Evolutionary conservation across 2,113 vertebrate species (phyloP).

Genomic region (Calidris pugnax): DNA sequence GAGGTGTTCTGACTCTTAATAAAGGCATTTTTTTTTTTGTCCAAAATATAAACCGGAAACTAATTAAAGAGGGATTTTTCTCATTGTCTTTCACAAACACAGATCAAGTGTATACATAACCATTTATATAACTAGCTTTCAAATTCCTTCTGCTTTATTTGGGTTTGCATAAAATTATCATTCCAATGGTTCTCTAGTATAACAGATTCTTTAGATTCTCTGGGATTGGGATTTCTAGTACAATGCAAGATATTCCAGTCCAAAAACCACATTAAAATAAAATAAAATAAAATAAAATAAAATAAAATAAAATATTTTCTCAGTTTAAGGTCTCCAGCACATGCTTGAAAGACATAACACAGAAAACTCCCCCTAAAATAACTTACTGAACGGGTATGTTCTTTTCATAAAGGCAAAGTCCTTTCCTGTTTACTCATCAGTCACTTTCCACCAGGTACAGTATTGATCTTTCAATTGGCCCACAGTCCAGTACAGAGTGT

Average conservation of each 20-base stretch:
- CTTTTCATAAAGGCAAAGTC: slow-evolving; percentile 23
- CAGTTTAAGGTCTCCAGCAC: neutral
- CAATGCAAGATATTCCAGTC: neutral
- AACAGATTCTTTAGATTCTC: neutral
- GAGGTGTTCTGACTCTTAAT: neutral
- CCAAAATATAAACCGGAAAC: neutral
- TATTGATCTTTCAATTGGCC: neutral
- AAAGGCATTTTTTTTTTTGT: neutral
- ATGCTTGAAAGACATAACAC: neutral
- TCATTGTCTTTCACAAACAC: neutral
- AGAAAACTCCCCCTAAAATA: neutral
- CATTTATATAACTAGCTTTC: neutral
- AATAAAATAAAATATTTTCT: neutral
- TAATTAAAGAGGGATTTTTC: neutral
- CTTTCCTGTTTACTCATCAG: slow-evolving; percentile 1
- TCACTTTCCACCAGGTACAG: neutral
- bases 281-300: neutral
- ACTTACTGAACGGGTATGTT: accelerated
- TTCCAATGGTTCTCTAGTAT: neutral
- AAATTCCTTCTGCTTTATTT: neutral
- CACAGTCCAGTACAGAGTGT: accelerated
- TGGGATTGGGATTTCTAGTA: neutral
- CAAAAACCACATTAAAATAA: neutral
- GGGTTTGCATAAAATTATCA: neutral
- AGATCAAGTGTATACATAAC: neutral